phyloP scores from a whole-genome alignment of 2,888 invertebrate species.

The Kuschelorhynchus macadamiae region DNA sequence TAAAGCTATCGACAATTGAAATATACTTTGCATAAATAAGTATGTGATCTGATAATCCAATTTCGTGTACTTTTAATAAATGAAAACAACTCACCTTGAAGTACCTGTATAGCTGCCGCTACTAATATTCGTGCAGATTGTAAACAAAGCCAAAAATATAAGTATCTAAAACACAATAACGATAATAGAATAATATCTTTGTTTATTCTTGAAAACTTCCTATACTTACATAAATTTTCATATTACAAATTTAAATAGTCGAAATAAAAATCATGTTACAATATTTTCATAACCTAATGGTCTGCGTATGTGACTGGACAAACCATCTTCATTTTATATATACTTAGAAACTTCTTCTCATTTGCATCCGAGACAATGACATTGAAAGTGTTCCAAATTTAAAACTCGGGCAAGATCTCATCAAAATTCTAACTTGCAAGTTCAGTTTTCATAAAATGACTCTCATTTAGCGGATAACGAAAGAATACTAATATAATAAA shows the following conservation, averaged over 20 bases:
- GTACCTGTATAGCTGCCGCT: conserved; percentile 3
- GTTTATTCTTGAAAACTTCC: neutral
- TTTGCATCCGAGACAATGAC: conserved; percentile 29
- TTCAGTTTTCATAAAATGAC: too few relatives aligned
- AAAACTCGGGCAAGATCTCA: conserved; percentile 30
- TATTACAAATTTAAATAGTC: neutral
- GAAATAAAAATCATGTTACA: too few relatives aligned
- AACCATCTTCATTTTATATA: conserved; percentile 24
- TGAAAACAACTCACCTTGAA: conserved; percentile 15
- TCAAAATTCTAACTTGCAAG: conserved; percentile 21
- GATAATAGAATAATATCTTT: neutral
- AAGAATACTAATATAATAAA: too few relatives aligned
- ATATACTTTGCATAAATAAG: too few relatives aligned
- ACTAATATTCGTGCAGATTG: neutral
- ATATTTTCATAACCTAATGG: too few relatives aligned
- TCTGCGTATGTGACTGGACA: too few relatives aligned
- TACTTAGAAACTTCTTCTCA: conserved; percentile 19
- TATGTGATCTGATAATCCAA: too few relatives aligned
- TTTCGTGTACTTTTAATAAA: too few relatives aligned
- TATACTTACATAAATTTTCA: conserved; percentile 38
- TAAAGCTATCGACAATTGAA: too few relatives aligned
- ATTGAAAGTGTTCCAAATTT: conserved; percentile 42
- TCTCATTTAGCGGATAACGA: too few relatives aligned
- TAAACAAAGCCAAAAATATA: conserved; percentile 15
- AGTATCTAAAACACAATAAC: conserved; percentile 15